Evolutionary conservation across 2,888 invertebrate genomes (phyloP), one percentile per base, ranked within the genome.

Genomic region (Athalia cordata): DNA sequence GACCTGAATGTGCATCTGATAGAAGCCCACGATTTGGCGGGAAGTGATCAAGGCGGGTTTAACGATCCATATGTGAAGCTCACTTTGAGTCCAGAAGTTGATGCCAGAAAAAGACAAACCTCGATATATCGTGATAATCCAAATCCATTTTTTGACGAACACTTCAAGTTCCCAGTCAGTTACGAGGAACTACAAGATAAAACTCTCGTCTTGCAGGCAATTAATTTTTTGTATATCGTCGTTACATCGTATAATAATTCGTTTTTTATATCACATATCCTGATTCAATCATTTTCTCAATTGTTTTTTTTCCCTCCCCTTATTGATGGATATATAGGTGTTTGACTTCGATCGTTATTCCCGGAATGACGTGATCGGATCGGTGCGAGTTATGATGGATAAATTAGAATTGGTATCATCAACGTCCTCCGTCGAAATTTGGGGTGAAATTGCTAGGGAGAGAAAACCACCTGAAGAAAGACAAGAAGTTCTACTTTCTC

Each of bases 1-100:
- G 97, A 98, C 90, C 92, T 98, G 83, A 95, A 96, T 82, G 95
- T 97, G n/a, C 97, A 97, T 91, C 92, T 97, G 82, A 97, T 97
- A 90, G 97, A 97, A 94, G 96, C 96, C 11, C 96, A 96, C 89
- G 96, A 96, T 89, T 91, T 97, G 45, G 95, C 96, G 2, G 94
- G 95, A 72, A 95, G 95, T 87, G 96, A 96, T 83, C 95, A 95
- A 72, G 96, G 96, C 1, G 96, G 97, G 15, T 97, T 97, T 91
- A 95, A 96, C 86, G 97, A 97, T 91, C 97, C 97, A 0, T 97
- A 97, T 90, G 96, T 97, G 11, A 93, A 96, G 5, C 91, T 97
- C 6, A 93, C 93, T 62, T 91, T 97, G 13, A 91, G 93, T n/a
- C 97, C 97, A 0, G 95, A 95, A 87, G 96, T 97, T 13, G 97